Conservation (phyloP, 2,888 invertebrate species). For the Mesopsocus fuscifrons region DNA sequence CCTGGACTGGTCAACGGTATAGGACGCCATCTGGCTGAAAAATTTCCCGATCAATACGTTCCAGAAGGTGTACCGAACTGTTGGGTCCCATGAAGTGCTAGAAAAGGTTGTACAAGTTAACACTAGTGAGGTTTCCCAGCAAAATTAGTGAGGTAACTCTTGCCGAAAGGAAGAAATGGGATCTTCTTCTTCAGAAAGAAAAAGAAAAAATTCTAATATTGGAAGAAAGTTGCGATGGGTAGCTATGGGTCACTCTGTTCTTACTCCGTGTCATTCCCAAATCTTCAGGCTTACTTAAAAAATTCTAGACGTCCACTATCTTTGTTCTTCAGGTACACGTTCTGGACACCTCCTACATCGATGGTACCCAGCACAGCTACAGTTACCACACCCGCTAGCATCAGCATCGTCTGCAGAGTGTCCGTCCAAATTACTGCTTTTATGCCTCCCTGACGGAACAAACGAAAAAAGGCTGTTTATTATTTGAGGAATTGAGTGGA, state of each 20-base stretch:
- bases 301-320: slow-evolving; percentile 46
- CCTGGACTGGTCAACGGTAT: slow-evolving; percentile 77
- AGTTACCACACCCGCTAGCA: slow-evolving; percentile 48
- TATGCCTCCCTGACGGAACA: slow-evolving; percentile 45
- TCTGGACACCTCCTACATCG: slow-evolving; percentile 39
- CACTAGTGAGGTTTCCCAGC: no score
- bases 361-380: slow-evolving; percentile 45
- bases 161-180: no score
- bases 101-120: no score
- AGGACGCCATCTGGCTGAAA: slow-evolving; percentile 60
- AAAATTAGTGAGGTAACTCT: no score
- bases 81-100: slow-evolving; percentile 59
- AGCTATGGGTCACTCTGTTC: no score
- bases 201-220: no score
- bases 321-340: slow-evolving; percentile 38
- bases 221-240: no score
- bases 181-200: no score
- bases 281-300: slow-evolving; percentile 42
- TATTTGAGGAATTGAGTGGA: no score
- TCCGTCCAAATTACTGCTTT: slow-evolving; percentile 71
- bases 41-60: slow-evolving; percentile 52
- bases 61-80: slow-evolving; percentile 68
- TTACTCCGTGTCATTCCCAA: background rate
- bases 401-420: slow-evolving; percentile 50
- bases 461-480: no score